Evolutionary conservation across 2,113 vertebrate genomes (phyloP), one percentile per base, ranked within the genome.

Genomic region (Caranx melampygus): DNA sequence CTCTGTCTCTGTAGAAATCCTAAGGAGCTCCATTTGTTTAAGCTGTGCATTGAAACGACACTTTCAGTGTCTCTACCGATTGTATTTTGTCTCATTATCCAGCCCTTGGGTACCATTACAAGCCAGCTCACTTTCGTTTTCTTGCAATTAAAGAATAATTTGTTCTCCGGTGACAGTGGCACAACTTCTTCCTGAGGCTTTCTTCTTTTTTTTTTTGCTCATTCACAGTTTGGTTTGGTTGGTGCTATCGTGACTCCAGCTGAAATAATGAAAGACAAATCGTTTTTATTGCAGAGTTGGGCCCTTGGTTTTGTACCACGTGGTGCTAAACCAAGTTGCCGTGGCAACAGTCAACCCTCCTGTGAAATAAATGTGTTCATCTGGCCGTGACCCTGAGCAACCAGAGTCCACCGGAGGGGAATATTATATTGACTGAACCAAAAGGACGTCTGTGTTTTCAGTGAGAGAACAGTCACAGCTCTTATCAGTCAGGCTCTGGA

Each of bases 91-190:
- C 55, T 71, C 81, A 67, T 89, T 75, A 85, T 88, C 78, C 70
- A 68, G 65, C 69, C 63, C 21, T 40, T 70, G 81, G 84, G 79
- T 80, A 55, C 55, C 79, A 37, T 79, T 61, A 80, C 68, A 60
- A 87, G 65, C 55, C 75, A 35, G 61, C 61, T 85, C 51, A 31
- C 66, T 87, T 85, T 81, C 89, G 75, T 91, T 90, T 89, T 73
- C 74, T 71, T 87, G 84, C 75, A 87, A 91, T 87, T 89, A 91
- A 92, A 92, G 72, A 86, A 75, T 83, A 34, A 82, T 88, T 87
- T 85, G 72, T 83, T 91, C 73, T 84, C 77, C 68, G 86, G 68
- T 69, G 71, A 75, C 37, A 40, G 78, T 0, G 54, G 40, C 34
- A 4, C 55, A 20, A 26, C 45, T 74, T 85, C 57, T 82, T 82